A percentile compares a stretch with the other conserved stretches of the same genome.
These are phyloP conservation scores for Metacarcinus magister DNA, from an alignment of 2,888 invertebrate genomes.

Conservation along the genomic window DNA sequence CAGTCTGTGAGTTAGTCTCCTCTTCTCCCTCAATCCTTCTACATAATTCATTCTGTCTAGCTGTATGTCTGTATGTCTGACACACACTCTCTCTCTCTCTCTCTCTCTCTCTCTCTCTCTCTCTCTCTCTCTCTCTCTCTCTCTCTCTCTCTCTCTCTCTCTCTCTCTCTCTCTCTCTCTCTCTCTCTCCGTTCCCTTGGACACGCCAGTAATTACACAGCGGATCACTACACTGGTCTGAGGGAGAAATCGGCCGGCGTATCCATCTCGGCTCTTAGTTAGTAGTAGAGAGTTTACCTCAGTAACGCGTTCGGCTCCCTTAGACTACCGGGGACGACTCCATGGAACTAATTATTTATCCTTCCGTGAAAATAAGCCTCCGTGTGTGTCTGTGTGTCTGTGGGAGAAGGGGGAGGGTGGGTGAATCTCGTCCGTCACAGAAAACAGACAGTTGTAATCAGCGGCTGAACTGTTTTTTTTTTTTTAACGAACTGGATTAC, in stretches of 20 bases:
- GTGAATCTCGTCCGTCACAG: background rate
- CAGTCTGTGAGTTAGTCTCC: too few species aligned
- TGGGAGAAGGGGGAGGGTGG: too few species aligned
- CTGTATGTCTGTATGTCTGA: background rate
- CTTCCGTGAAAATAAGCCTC: too few species aligned
- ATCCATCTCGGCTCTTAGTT: background rate
- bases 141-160: conserved; percentile 36
- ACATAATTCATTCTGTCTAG: background rate
- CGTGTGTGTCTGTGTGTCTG: too few species aligned
- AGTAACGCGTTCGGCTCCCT: background rate
- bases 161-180: conserved; percentile 44
- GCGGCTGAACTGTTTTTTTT: background rate
- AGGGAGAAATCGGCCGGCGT: background rate
- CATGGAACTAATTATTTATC: too few species aligned
- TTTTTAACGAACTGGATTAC: background rate
- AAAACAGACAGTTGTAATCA: background rate
- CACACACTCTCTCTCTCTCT: background rate
- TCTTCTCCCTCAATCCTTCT: too few species aligned
- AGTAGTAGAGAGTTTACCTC: background rate
- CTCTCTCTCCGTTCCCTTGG: background rate
- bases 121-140: conserved; percentile 33
- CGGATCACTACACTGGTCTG: background rate
- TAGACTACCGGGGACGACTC: background rate
- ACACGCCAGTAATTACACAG: conserved; percentile 16
- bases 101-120: conserved; percentile 1